These are phyloP conservation scores for Megaleporinus macrocephalus DNA, from an alignment of 2,113 vertebrate genomes.

Conservation along the genomic window DNA sequence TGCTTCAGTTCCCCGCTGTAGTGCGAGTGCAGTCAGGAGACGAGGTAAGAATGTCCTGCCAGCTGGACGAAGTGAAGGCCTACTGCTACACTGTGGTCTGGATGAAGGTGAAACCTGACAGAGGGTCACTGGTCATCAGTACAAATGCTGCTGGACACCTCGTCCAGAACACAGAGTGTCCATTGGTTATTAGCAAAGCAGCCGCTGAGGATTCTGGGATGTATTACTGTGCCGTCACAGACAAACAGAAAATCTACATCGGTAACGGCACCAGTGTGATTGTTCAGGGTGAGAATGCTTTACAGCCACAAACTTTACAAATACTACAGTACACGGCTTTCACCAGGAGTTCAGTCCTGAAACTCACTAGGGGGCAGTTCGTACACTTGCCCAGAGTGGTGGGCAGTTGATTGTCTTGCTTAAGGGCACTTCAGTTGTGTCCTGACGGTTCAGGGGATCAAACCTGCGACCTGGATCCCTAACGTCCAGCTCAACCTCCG, in stretches of 20 bases:
- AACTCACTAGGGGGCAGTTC: no score
- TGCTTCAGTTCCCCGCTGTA: not conserved
- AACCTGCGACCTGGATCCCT: no score
- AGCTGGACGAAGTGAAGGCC: not conserved
- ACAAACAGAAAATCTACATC: not conserved
- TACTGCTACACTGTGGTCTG: not conserved
- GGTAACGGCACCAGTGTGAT: not conserved
- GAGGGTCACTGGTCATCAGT: not conserved
- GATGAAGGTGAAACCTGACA: not conserved
- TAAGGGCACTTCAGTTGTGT: no score
- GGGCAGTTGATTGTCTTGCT: no score
- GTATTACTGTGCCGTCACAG: not conserved
- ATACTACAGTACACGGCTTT: not conserved
- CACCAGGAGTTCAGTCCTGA: no score
- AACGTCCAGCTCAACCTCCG: no score
- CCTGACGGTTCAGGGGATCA: no score
- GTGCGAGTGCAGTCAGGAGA: not conserved
- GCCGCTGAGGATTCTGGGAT: not conserved
- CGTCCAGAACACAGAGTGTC: not conserved
- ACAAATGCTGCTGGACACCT: not conserved
- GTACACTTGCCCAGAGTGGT: no score
- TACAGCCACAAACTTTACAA: not conserved
- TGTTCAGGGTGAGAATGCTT: not conserved
- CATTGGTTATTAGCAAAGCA: not conserved
- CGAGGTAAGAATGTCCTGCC: not conserved